These are phyloP conservation scores for Didymodactylos carnosus DNA, from an alignment of 2,888 invertebrate species.

Conservation along the genomic window DNA sequence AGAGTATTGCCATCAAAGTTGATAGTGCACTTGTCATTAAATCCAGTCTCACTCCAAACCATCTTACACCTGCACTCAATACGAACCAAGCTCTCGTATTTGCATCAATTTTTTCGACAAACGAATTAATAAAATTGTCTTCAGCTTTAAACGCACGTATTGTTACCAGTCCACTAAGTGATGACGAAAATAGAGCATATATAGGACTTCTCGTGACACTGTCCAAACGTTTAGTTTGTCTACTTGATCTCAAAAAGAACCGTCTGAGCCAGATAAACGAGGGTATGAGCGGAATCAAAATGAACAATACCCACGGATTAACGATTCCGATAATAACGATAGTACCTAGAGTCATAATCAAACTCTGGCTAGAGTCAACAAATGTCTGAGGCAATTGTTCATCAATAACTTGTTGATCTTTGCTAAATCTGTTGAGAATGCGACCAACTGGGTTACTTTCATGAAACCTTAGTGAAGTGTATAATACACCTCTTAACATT, in stretches of 20 bases:
- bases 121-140: constrained; percentile 45
- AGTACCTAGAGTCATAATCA: constrained; percentile 46
- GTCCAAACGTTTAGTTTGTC: constrained; percentile 5
- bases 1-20: not conserved
- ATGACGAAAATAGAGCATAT: constrained; percentile 73
- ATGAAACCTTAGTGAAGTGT: constrained; percentile 4
- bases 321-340: constrained; percentile 49
- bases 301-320: constrained; percentile 42
- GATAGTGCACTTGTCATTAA: constrained; percentile 28
- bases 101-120: constrained; percentile 39
- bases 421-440: constrained; percentile 64
- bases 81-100: constrained; percentile 80
- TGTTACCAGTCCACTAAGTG: constrained; percentile 68
- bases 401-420: constrained; percentile 55
- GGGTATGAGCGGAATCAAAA: constrained; percentile 46
- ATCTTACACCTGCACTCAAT: constrained; percentile 67
- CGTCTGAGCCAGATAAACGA: constrained; percentile 54
- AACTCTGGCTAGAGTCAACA: constrained; percentile 34
- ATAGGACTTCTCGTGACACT: constrained; percentile 65
- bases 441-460: constrained; percentile 28
- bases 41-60: constrained; percentile 81
- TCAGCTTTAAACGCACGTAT: constrained; percentile 71
- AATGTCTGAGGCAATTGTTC: constrained; percentile 22
- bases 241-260: constrained; percentile 37
- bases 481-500: constrained; percentile 1